Percentiles rank a stretch among this genome's conserved stretches.
Conservation (phyloP, 2,113 vertebrate genomes). For the Gymnogyps californianus region DNA sequence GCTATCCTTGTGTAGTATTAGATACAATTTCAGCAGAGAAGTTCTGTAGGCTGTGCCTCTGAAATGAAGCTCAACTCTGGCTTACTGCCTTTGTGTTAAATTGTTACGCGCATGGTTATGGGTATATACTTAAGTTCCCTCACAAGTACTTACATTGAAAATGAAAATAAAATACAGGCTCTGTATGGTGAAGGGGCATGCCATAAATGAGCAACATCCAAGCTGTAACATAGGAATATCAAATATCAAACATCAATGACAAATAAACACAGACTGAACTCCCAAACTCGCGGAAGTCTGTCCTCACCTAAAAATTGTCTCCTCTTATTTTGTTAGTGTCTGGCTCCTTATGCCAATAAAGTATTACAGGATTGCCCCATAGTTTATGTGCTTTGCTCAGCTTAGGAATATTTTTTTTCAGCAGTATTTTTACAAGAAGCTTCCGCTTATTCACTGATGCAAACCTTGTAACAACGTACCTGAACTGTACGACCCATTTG, state of each 20-base stretch:
- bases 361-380: neutral
- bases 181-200: neutral
- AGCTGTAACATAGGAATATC: neutral
- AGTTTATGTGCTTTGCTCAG: neutral
- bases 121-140: neutral
- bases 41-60: neutral
- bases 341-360: neutral
- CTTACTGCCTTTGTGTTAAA: neutral
- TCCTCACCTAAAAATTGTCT: neutral
- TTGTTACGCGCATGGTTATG: neutral
- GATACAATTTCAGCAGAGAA: slow-evolving; percentile 14
- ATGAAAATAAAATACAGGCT: neutral
- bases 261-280: neutral
- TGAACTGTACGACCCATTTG: neutral
- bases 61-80: neutral
- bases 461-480: neutral
- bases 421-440: neutral
- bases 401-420: neutral
- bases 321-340: neutral
- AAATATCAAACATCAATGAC: neutral
- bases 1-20: neutral
- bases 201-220: neutral
- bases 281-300: neutral
- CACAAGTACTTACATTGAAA: neutral
- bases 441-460: neutral